Base-by-base conservation (phyloP, 2,888 invertebrate species). In the Cosmorhoe ocellata region DNA sequence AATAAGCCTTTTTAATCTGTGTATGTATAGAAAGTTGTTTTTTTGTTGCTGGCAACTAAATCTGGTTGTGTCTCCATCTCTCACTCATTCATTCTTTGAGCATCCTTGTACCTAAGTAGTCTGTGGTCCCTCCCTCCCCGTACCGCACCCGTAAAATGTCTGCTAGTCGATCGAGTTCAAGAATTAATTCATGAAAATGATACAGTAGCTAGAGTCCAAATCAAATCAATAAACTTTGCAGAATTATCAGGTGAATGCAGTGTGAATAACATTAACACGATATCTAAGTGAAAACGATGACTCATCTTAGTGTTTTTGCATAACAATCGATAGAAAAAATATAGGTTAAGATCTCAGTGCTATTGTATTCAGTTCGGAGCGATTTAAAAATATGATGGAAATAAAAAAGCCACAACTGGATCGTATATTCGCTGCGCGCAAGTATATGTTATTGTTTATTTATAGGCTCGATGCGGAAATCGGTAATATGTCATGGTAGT, bases 321-420 rank as follows among this genome's bases (percentile, higher is more conserved):
- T 86, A 88, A 88, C 85, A 90, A 90, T 90, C 87, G 85, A 90
- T 90, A 81, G 79, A 81, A 81, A 78, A 81, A 81, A 89, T 88
- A 85, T 87, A 89, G 90, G 89, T 90, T 89, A 89, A 87, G 79
- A 87, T 83, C 79, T 84, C 68, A 72, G 76, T 77, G 78, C 74
- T 81, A 78, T 82, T 84, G 80, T 83, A 78, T 84, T 78, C 75
- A 64, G 70, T 76, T 79, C 65, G 59, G 66, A 81, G 76, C 76
- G 77, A 76, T 79, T 75, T 72, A 78, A 74, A 80, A 76, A 75
- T 77, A 74, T 69, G 76, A 74, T 71, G 67, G 72, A 76, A 74
- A 74, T 73, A 75, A 71, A 74, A 76, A 72, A 71, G 69, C 66
- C 75, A 74, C 74, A 65, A 69, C 66, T 65, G 71, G 71, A 69